Conservation (phyloP, 2,113 vertebrate species). For the Cacatua alba region DNA sequence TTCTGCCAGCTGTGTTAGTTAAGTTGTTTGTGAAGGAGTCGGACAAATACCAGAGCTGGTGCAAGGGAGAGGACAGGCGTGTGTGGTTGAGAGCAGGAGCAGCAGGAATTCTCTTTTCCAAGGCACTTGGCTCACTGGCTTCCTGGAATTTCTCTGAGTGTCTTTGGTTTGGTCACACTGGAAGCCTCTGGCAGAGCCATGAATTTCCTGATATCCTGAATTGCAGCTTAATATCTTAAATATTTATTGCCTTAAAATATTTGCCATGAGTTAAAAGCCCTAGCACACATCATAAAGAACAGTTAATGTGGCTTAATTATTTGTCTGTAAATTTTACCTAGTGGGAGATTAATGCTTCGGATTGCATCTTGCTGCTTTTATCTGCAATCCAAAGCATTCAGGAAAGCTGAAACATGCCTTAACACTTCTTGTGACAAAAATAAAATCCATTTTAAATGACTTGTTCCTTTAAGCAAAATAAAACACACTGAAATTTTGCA, state of each 20-base stretch:
- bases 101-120: neutral
- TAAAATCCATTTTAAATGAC: neutral
- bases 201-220: neutral
- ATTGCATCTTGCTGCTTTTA: neutral
- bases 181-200: neutral
- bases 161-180: neutral
- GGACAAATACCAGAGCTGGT: neutral
- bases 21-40: neutral
- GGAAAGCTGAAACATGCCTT: neutral
- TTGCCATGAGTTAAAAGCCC: neutral
- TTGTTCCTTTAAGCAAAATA: neutral
- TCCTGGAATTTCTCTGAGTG: neutral
- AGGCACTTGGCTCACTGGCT: neutral
- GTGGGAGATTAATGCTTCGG: neutral
- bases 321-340: neutral
- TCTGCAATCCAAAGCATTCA: neutral
- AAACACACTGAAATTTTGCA: neutral
- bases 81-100: neutral
- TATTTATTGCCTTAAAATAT: neutral
- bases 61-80: fast-evolving
- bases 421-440: neutral
- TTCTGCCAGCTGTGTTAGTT: neutral
- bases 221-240: neutral
- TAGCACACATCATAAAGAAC: neutral
- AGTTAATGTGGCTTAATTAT: neutral